Conservation (phyloP, 2,888 invertebrate genomes). For the Drosophila longiperda region DNA sequence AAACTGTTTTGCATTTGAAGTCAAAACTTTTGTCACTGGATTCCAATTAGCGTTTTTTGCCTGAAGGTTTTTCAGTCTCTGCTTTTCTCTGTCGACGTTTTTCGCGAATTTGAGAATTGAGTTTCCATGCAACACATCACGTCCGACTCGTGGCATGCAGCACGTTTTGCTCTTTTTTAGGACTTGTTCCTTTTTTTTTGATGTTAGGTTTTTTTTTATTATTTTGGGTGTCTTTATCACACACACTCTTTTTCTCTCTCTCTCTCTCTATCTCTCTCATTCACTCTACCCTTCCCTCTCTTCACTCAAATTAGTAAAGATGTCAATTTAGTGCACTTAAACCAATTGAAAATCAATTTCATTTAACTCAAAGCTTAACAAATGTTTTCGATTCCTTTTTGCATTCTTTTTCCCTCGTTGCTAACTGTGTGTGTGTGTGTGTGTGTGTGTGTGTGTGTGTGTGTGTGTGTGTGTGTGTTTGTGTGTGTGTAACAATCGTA, state of each 20-base stretch:
- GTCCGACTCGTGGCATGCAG: conserved; percentile 30
- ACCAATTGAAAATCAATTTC: conserved; percentile 74
- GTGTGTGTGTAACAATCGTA: conserved; percentile 1
- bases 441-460: conserved; percentile 6
- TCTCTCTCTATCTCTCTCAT: background rate
- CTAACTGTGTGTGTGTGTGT: background rate
- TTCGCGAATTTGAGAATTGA: background rate
- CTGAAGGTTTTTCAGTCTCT: too few relatives aligned
- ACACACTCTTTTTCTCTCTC: background rate
- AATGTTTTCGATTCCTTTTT: conserved; percentile 51
- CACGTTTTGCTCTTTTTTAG: conserved; percentile 16
- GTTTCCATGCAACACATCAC: conserved; percentile 35
- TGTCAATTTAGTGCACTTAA: conserved; percentile 60
- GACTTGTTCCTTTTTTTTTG: background rate
- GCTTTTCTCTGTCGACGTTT: background rate
- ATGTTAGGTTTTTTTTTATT: background rate
- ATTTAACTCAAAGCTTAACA: conserved; percentile 74
- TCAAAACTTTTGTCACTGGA: background rate
- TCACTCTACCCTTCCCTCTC: background rate
- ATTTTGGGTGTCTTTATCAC: background rate
- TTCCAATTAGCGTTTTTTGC: background rate
- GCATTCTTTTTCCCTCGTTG: conserved; percentile 38
- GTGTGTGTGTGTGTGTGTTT: background rate
- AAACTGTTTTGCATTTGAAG: background rate
- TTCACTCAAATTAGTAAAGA: conserved; percentile 9